Percentiles rank a stretch among this genome's conserved stretches.
Evolutionary conservation across 2,113 vertebrate species (phyloP).

Genomic region (Triplophysa dalaica): DNA sequence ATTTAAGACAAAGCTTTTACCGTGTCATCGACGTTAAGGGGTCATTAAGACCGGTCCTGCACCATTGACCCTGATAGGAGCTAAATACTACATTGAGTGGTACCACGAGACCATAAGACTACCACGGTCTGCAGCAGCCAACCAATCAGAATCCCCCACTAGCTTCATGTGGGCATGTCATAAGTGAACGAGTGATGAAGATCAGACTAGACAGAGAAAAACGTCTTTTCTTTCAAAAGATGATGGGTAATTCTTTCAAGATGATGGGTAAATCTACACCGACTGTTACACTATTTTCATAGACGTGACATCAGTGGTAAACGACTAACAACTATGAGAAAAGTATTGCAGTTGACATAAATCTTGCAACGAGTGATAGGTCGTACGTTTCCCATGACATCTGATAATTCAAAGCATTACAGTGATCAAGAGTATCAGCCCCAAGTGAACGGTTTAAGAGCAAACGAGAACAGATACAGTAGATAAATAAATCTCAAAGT

Average conservation of each 20-base stretch:
- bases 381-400: constrained; percentile 13
- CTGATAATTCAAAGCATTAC: background rate
- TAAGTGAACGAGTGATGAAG: background rate
- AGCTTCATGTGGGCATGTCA: background rate
- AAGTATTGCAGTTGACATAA: background rate
- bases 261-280: too few relatives aligned
- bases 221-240: background rate
- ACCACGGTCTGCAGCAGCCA: background rate
- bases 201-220: background rate
- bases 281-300: too few relatives aligned
- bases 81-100: constrained; percentile 20
- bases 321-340: too few relatives aligned
- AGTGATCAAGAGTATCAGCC: constrained; percentile 19
- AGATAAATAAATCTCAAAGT: constrained; percentile 62
- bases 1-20: constrained; percentile 4
- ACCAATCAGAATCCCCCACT: background rate
- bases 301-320: too few relatives aligned
- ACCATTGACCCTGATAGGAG: constrained; percentile 27
- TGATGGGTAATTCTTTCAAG: background rate
- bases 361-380: background rate
- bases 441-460: constrained; percentile 27
- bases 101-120: background rate
- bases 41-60: background rate
- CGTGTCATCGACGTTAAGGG: background rate
- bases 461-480: constrained; percentile 9